A percentile compares a stretch with the other conserved stretches of the same genome.
Conservation (phyloP, 2,113 vertebrate genomes). For the Cariama cristata region DNA sequence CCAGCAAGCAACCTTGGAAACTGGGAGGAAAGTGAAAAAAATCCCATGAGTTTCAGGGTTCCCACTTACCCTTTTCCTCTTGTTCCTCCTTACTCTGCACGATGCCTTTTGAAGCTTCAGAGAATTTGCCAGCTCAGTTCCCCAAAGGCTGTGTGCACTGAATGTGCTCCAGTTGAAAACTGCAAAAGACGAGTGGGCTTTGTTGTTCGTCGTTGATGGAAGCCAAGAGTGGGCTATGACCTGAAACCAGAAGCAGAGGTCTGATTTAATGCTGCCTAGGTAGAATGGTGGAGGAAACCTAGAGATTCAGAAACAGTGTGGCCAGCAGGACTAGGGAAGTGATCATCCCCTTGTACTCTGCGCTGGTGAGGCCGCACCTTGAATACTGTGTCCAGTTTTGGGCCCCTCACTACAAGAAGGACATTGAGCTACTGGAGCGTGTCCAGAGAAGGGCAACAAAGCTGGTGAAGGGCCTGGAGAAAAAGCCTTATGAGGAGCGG, state of each 20-base stretch:
- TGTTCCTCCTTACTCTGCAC: background rate
- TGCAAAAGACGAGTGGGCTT: background rate
- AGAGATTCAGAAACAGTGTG: no score
- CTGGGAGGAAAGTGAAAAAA: background rate
- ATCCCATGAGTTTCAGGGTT: background rate
- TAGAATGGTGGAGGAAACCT: background rate
- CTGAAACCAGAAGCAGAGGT: background rate
- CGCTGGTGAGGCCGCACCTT: no score
- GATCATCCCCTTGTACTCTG: no score
- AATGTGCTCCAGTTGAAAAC: background rate
- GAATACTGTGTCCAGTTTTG: no score
- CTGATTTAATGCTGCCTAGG: background rate
- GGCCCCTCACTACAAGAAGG: no score
- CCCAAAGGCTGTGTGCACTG: fast-evolving
- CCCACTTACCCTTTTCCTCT: background rate
- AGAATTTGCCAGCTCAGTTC: background rate
- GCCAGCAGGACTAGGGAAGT: no score
- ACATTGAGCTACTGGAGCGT: no score
- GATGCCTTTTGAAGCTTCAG: background rate
- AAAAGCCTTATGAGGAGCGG: no score
- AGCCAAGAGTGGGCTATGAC: background rate
- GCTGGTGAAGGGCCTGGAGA: no score
- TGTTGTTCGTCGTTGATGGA: background rate
- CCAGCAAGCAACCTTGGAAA: background rate
- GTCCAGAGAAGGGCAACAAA: no score